Base-by-base conservation (phyloP, 2,113 vertebrate species). In the Geococcyx californianus region DNA sequence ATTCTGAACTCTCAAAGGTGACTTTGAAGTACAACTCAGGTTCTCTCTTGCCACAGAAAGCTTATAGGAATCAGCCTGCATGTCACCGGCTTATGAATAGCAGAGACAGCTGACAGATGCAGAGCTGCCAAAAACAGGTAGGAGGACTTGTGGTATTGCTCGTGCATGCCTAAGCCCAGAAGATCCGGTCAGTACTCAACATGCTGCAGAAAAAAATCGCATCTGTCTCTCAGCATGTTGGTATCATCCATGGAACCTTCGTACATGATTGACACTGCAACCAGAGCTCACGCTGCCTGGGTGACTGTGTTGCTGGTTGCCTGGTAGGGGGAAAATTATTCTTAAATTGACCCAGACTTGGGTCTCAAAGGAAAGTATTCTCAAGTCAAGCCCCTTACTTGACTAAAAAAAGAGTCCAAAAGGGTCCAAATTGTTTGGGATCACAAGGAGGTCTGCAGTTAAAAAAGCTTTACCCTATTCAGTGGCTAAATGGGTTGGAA, bases 1-100 rank as follows among this genome's bases (percentile, higher is more conserved):
- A 7, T 94, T 84, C 47, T 86, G 68, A 89, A 59, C 52, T 92
- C 89, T 87, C 56, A 63, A 52, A 93, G 84, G 86, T 93, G 94
- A 95, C 51, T 51, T 63, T 93, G 85, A 80, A 83, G 90, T 69
- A 40, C n/a, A 82, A 49, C 17, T 85, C 56, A 20, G 55, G 34
- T 60, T 78, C 38, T 75, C 76, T 75, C 16, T 59, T 86, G 64
- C 55, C 34, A 40, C 34, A 56, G 52, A 64, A 95, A 60, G 10
- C 34, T 94, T 84, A 45, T 2, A 63, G 52, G 44, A 67, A 70
- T 74, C 92, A 89, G 24, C 47, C 55, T 89, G 47, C 13, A 16
- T 42, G 47, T 67, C 68, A 56, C 59, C 55, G 59, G 45, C n/a
- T 72, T 75, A 28, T 1, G 12, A 54, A 84, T 24, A 88, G 42